A percentile compares a stretch with the other conserved stretches of the same genome.
These are phyloP conservation scores for Erinaceus europaeus DNA, from an alignment of 2,113 vertebrate species.

Conservation along the genomic window DNA sequence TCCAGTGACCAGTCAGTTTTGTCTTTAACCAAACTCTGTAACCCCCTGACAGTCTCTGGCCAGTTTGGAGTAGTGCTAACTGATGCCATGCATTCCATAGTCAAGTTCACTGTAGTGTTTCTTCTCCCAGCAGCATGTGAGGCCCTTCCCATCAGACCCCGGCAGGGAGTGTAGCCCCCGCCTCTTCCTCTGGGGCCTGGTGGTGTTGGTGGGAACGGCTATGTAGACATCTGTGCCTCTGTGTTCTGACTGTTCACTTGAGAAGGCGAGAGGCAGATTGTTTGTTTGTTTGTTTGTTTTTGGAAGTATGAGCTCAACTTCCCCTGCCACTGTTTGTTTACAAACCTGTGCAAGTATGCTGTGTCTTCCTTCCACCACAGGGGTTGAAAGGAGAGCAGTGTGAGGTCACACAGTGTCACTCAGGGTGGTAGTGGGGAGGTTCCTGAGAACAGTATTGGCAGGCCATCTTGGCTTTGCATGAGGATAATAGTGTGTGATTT, in stretches of 20 bases:
- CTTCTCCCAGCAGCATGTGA: accelerated
- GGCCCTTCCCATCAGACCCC: neutral
- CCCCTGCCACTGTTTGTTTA: neutral
- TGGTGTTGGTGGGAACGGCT: too few relatives aligned
- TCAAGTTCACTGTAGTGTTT: neutral
- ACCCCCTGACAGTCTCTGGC: neutral
- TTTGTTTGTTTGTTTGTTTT: too few relatives aligned
- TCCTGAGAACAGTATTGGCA: neutral
- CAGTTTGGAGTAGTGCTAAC: neutral
- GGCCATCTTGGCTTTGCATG: neutral
- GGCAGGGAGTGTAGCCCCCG: neutral
- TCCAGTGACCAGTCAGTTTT: conserved; percentile 28
- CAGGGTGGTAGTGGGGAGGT: neutral
- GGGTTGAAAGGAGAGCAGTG: neutral
- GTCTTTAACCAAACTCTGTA: conserved; percentile 33
- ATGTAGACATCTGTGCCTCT: neutral
- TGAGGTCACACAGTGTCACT: neutral
- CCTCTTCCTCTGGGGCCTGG: neutral
- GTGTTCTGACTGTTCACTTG: neutral
- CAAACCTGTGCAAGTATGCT: neutral
- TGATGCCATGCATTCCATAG: neutral
- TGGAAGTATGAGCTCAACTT: neutral
- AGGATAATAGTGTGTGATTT: neutral
- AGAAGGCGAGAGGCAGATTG: neutral
- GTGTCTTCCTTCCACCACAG: neutral